Evolutionary conservation across 2,797 vertebrate species (phyloP), one percentile per base, ranked within the genome.

Genomic region (Yasuhikotakia modesta): DNA sequence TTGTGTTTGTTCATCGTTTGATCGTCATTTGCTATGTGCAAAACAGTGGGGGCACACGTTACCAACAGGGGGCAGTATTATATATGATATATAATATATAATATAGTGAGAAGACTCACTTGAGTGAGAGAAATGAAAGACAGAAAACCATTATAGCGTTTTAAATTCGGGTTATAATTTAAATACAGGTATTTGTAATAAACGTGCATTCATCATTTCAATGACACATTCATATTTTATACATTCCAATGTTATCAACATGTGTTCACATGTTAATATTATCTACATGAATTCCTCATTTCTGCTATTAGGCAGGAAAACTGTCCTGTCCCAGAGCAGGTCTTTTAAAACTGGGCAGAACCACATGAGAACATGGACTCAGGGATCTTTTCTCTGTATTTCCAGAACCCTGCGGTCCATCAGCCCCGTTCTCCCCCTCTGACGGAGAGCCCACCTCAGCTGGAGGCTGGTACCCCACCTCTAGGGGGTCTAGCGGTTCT

Each of bases 381-480:
- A 66, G 76, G 1, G 80, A 76, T 43, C 90, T 87, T 85, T 93
- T 94, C 77, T 86, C 79, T 55, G 86, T 0, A 19, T 78, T 78
- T 55, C 57, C 58, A 12, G 17, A 14, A 8, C 32, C 21, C 0
- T 78, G 27, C 0, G 5, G 12, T 64, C 46, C 30, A 0, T 82
- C 43, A 0, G 0, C 1, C 22, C 72, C 84, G 67, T 86, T 88
- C 43, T 16, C 58, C 0, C 85, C 84, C 69, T 85, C 86, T 55
- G 82, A 84, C 48, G 85, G 82, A 21, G 67, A 57, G 0, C 61
- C 65, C 14, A 0, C 64, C 4, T 87, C 84, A 63, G 83, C 90
- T 0, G 96, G 96, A 8, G 93, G 89, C 83, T 98, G 96, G 84
- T 98, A 98, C 52, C 96, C 95, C 0, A 82, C 89, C 85, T 97